Base-by-base conservation (phyloP, 2,113 vertebrate species). In the Picathartes gymnocephalus region DNA sequence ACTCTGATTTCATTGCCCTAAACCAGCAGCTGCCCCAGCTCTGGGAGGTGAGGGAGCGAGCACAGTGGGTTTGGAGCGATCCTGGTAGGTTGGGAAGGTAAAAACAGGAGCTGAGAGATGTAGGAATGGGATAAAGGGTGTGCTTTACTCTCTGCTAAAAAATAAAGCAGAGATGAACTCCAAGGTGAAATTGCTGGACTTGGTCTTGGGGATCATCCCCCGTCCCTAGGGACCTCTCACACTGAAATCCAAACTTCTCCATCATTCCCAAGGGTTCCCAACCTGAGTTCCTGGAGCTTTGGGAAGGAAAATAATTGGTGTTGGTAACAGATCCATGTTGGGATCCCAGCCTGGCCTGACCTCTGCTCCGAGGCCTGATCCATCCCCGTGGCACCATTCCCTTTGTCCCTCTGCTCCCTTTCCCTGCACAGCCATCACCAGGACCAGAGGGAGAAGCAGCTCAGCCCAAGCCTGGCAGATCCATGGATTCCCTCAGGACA, bases 211-310 rank as follows among this genome's bases (percentile, higher is more conserved):
- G 39, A 8, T 64, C 31, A 0, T 10, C 13, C 65, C 76, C 53
- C 33, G 19, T 24, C n/a, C 76, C 44, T 1, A 8, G 48, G 88
- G 31, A 31, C n/a, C 23, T 40, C 78, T 31, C 48, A 12, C 53
- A 9, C 58, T 69, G 11, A 7, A 13, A 37, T 33, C 66, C 69
- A 10, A 58, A 50, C 14, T 10, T 31, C 22, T 28, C 15, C 37
- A 0, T 1, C 40, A 0, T 20, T 15, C 65, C 85, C 28, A 1
- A 40, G 7, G 1, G n/a, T 3, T n/a, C n/a, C n/a, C n/a, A n/a
- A 31, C 19, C 16, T 0, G 2, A 48, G 37, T 2, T 61, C 62
- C 73, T 57, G 48, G 51, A 83, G 39, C 35, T 76, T 58, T 11
- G 56, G 44, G 51, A 51, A 77, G 27, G 30, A 35, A 80, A 77